Base-by-base conservation (phyloP, 2,797 vertebrate genomes). In the Bradypodion pumilum region DNA sequence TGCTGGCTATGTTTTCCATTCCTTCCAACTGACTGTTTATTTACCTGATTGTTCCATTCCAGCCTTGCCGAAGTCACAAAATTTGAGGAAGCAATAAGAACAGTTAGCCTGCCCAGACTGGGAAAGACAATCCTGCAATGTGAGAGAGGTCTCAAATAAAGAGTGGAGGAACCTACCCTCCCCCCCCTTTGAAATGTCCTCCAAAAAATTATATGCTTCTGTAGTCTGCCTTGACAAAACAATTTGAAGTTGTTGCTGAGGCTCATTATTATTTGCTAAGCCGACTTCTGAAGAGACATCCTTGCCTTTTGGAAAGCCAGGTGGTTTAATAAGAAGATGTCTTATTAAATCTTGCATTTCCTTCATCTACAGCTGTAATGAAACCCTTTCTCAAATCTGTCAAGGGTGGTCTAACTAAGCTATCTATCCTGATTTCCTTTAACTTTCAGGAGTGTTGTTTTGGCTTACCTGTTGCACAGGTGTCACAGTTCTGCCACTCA, bases 41-140 rank as follows among this genome's bases (percentile, higher is more conserved):
- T 93, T 92, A 94, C 92, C 92, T 93, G 93, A 92, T 88, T 85
- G 85, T 80, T 85, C 63, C 85, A 49, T 92, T 92, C 85, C 87
- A 66, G 82, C 82, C 0, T 74, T 2, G 82, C 87, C 84, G 82
- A 91, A 91, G 88, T 89, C 85, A 68, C 27, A 83, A 85, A 6
- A 16, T 89, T 78, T 87, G 84, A 25, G 75, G 85, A 86, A 89
- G 12, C 25, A 82, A 86, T 89, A 85, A 89, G 87, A 84, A 74
- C 81, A 16, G 63, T 74, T 29, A 40, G 85, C 89, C 81, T 82
- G 88, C 69, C 83, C 83, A 25, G 81, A 19, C 79, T 23, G 5
- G 5, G 23, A 37, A 16, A 52, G 62, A 21, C 81, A 68, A 13
- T 40, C n/a, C 13, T 13, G 10, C 62, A 46, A 15, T 42, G 23